These are phyloP conservation scores for Falco biarmicus DNA, from an alignment of 2,797 vertebrate genomes.

Conservation along the genomic window DNA sequence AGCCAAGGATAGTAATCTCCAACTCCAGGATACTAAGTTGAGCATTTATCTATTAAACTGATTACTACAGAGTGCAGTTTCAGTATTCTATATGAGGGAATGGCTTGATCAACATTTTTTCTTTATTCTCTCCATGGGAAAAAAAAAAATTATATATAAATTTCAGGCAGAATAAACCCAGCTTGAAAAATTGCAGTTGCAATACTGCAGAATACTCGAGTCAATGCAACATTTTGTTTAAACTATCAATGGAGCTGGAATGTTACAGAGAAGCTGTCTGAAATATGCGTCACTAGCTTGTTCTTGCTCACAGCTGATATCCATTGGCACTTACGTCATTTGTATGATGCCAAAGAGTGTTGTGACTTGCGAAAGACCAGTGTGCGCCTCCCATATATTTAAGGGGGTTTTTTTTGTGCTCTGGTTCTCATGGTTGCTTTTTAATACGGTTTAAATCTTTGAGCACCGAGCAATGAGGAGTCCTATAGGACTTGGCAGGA, in stretches of 20 bases:
- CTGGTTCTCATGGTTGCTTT: neutral
- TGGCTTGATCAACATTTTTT: neutral
- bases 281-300: neutral
- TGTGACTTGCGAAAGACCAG: neutral
- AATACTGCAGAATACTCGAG: neutral
- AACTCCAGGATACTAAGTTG: neutral
- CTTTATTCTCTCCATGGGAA: neutral
- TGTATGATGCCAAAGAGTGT: neutral
- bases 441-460: constrained; percentile 5
- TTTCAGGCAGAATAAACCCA: neutral
- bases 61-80: neutral
- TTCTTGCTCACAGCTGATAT: rapidly evolving
- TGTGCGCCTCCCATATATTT: neutral
- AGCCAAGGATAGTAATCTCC: neutral
- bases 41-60: neutral
- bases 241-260: neutral
- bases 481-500: neutral
- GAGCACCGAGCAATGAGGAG: neutral
- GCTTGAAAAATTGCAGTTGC: neutral
- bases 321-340: neutral
- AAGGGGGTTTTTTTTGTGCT: neutral
- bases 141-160: neutral
- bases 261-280: neutral
- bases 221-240: neutral
- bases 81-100: neutral